Conservation (phyloP, 2,888 invertebrate genomes). For the Latheticus oryzae region DNA sequence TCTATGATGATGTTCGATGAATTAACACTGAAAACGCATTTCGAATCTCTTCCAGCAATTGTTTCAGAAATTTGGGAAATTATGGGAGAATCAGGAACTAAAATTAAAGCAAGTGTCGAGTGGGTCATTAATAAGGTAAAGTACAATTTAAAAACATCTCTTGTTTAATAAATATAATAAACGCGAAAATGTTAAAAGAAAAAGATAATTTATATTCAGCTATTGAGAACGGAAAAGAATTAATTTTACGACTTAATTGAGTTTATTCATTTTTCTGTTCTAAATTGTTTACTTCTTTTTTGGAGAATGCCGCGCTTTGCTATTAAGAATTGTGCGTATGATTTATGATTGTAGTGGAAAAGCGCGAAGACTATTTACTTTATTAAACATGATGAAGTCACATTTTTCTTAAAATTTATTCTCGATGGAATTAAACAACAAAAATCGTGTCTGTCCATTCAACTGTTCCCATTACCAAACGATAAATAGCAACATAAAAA, state of each 20-base stretch:
- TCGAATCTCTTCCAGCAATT: conserved; percentile 83
- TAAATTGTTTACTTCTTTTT: conserved; percentile 15
- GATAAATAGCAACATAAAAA: conserved; percentile 27
- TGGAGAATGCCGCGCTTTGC: conserved; percentile 1
- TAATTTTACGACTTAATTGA: conserved; percentile 2
- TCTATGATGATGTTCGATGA: conserved; percentile 80
- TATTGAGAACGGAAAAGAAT: no score
- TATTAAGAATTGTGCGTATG: conserved; percentile 15
- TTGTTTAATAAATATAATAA: no score
- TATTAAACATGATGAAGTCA: conserved; percentile 25
- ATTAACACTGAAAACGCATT: conserved; percentile 79
- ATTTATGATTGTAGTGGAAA: conserved; percentile 17
- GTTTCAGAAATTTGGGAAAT: conserved; percentile 86
- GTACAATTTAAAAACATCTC: neutral
- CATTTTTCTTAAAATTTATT: conserved; percentile 20
- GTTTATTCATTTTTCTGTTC: conserved; percentile 5
- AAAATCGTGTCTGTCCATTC: conserved; percentile 22
- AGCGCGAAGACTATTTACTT: conserved; percentile 20
- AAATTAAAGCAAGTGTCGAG: conserved; percentile 79
- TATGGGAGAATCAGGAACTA: conserved; percentile 86
- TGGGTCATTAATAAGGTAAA: conserved; percentile 78
- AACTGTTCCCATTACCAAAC: conserved; percentile 9
- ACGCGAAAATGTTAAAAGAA: no score
- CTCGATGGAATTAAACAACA: conserved; percentile 12
- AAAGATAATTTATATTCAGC: no score